Evolutionary conservation across 2,797 vertebrate genomes (phyloP).

Genomic region (Diglossa cyanea): DNA sequence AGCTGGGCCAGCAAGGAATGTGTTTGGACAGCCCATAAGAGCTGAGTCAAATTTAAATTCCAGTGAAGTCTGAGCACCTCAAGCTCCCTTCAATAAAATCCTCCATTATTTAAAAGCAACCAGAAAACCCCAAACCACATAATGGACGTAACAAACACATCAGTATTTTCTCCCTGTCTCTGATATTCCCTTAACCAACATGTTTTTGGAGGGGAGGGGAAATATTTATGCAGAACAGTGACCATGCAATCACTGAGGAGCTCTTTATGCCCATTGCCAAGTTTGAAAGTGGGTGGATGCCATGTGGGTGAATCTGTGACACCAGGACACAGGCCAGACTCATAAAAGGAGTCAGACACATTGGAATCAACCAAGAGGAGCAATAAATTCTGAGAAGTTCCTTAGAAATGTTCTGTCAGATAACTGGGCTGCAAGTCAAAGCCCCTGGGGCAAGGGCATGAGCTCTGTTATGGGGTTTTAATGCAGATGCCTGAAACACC

Average conservation of each 20-base stretch:
- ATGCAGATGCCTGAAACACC: not conserved
- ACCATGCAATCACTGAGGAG: not conserved
- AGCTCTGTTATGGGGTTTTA: rapidly evolving
- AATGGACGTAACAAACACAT: not conserved
- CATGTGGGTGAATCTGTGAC: not conserved
- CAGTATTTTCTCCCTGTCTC: not conserved
- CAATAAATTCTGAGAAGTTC: not conserved
- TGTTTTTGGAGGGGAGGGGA: not conserved
- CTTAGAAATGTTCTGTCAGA: not conserved
- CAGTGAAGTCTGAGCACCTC: not conserved
- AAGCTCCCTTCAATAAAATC: not conserved
- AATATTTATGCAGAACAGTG: not conserved
- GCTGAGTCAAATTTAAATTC: not conserved
- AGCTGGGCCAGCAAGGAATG: not conserved
- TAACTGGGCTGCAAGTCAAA: not conserved
- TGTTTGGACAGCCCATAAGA: not conserved
- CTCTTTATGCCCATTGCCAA: not conserved
- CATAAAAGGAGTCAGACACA: not conserved
- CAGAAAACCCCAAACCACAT: not conserved
- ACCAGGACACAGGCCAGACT: not conserved
- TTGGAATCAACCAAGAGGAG: not conserved
- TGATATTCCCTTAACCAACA: not conserved
- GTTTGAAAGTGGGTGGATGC: not conserved
- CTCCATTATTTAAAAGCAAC: not conserved
- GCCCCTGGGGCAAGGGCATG: not conserved